Base-by-base conservation (phyloP, 2,888 invertebrate species). In the Glaucopsyche alexis region DNA sequence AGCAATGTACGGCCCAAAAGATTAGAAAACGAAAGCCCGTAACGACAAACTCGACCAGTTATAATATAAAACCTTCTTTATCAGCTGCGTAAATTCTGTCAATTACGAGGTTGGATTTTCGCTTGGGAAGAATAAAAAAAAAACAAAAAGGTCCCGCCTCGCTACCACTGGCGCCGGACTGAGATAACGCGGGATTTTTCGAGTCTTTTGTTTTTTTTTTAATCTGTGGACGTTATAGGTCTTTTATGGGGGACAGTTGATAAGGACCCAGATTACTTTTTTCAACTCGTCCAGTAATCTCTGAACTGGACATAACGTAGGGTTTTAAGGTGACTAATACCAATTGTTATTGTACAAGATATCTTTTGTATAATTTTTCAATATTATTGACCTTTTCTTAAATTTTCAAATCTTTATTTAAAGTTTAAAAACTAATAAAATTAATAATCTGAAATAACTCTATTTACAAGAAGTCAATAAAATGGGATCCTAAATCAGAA, bases 11-110 rank as follows among this genome's bases (percentile, higher is more conserved):
- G 47, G 42, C n/a, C 72, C 60, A 73, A 73, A 74, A 74, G 72
- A 74, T 76, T 76, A 67, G 74, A 76, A 76, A 76, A 73, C 74
- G 73, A 74, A 74, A 74, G 76, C 73, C 16, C 70, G 49, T 45
- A 72, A 74, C 45, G 50, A 73, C 74, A 71, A 74, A 72, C 55
- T 75, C 74, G 78, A 79, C 79, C 78, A 79, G 80, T 79, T 79
- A 79, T 80, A 80, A 81, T 81, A 82, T 81, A 81, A 82, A 81
- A 80, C 80, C 80, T 78, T 78, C 78, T 84, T 86, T 88, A 88
- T 87, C 88, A 81, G 78, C 80, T 81, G 84, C 87, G 87, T 88
- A 88, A 88, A 87, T 88, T 88, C 85, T 85, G 86, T 87, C 87
- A 87, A 88, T 87, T 87, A 87, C 86, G 80, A 81, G 79, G 79